Evolutionary conservation across 2,113 vertebrate genomes (phyloP).

Genomic region (Dicaeum eximium): DNA sequence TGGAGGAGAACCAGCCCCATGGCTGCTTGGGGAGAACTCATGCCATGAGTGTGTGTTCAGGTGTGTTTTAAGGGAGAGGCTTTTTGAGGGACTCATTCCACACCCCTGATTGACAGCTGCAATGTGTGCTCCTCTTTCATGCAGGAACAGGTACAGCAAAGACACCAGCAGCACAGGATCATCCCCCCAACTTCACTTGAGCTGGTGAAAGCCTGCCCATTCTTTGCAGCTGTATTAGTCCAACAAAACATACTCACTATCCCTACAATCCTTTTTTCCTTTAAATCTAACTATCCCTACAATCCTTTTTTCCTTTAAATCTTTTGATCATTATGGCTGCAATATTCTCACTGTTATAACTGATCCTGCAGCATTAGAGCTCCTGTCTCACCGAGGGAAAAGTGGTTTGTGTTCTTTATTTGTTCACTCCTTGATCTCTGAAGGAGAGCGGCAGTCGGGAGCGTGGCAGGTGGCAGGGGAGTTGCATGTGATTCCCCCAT

Average conservation of each 20-base stretch:
- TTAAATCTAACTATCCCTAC: not conserved
- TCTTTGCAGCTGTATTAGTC: not conserved
- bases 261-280: not conserved
- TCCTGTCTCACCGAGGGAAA: not conserved
- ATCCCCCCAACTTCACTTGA: fast-evolving
- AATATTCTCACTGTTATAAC: not conserved
- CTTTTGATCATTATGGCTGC: not conserved
- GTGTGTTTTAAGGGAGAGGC: not conserved
- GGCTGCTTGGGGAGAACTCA: not conserved
- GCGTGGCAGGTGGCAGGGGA: not conserved
- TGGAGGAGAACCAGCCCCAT: not conserved
- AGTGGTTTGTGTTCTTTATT: not conserved
- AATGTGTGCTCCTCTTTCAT: not conserved
- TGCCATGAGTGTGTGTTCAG: not conserved
- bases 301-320: not conserved
- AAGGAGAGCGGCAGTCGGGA: not conserved
- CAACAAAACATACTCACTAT: not conserved
- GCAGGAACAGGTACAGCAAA: not conserved
- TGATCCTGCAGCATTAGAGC: not conserved
- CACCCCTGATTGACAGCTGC: not conserved
- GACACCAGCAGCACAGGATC: not conserved
- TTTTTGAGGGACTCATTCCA: not conserved
- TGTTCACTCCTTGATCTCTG: not conserved
- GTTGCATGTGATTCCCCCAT: not conserved
- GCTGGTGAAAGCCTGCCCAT: not conserved